A percentile compares a stretch with the other conserved stretches of the same genome.
Conservation (phyloP, 2,797 vertebrate species). For the Taeniopygia guttata region DNA sequence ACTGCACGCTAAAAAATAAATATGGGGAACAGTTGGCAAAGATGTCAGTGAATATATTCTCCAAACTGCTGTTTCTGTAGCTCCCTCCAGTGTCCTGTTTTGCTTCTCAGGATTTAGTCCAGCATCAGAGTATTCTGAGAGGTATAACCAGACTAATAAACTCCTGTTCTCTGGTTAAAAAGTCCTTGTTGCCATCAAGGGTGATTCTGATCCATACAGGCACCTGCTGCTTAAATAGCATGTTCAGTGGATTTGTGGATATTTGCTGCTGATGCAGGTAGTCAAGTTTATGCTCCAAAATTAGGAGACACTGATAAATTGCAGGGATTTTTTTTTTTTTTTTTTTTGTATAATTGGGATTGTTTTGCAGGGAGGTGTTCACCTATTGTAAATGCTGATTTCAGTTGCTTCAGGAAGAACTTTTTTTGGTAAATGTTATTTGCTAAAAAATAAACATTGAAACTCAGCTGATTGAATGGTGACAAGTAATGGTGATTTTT, state of each 20-base stretch:
- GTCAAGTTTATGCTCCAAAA: neutral
- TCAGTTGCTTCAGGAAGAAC: neutral
- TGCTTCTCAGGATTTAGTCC: neutral
- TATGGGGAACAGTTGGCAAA: neutral
- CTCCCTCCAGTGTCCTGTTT: neutral
- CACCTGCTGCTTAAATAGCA: neutral
- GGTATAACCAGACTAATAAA: neutral
- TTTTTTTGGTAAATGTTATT: neutral
- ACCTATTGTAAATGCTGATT: neutral
- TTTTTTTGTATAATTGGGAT: neutral
- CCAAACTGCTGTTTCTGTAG: neutral
- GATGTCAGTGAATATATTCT: neutral
- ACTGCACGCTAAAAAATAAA: neutral
- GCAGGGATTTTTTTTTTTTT: neutral
- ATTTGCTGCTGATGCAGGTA: neutral
- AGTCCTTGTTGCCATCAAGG: neutral
- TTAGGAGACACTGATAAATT: neutral
- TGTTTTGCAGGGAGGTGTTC: neutral
- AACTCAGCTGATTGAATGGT: neutral
- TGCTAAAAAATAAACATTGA: neutral
- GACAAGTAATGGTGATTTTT: neutral
- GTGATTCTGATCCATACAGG: neutral
- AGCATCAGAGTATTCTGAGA: neutral
- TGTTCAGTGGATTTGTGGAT: accelerated
- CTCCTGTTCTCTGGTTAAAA: neutral